Evolutionary conservation across 1,140 invertebrate species (phyloP).

Genomic region (Chymomyza costata): DNA sequence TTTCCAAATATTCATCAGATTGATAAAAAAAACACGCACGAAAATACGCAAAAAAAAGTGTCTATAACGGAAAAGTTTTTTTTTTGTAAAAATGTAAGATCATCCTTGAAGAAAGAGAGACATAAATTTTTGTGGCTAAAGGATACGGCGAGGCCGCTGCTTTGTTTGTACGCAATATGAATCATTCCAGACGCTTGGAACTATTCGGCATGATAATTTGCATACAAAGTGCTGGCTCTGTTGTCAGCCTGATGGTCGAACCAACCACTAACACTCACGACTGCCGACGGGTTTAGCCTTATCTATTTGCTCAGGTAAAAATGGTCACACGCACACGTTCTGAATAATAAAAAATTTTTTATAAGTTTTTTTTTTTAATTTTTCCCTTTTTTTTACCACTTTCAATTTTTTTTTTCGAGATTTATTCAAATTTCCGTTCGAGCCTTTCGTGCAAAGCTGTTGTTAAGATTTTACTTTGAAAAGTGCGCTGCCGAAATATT

Average conservation of each 20-base stretch:
- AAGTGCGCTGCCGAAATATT: too few species aligned
- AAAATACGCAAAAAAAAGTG: slow-evolving; percentile 58
- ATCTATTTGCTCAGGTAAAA: slow-evolving; percentile 67
- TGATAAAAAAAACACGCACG: slow-evolving; percentile 36
- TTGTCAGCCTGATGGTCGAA: slow-evolving; percentile 11
- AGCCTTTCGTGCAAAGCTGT: slow-evolving; percentile 54
- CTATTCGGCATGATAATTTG: slow-evolving; percentile 46
- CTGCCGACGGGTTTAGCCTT: slow-evolving; percentile 29
- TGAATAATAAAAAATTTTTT: slow-evolving; percentile 64
- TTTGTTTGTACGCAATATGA: slow-evolving; percentile 65
- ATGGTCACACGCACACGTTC: slow-evolving; percentile 28
- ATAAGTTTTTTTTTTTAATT: slow-evolving; percentile 48
- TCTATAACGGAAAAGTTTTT: slow-evolving; percentile 61
- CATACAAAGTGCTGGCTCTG: slow-evolving; percentile 55
- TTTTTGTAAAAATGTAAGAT: slow-evolving; percentile 65
- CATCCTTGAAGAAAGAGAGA: slow-evolving; percentile 64
- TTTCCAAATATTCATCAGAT: slow-evolving; percentile 59
- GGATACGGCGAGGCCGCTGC: slow-evolving; percentile 57
- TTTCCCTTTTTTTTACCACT: slow-evolving; percentile 72
- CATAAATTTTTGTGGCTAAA: slow-evolving; percentile 59
- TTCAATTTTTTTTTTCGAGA: slow-evolving; percentile 49
- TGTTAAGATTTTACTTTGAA: slow-evolving; percentile 46
- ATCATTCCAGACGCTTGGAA: slow-evolving; percentile 41
- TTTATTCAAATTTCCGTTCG: slow-evolving; percentile 64
- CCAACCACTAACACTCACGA: slow-evolving; percentile 46